phyloP scores from a whole-genome alignment of 2,888 invertebrate genomes.

The Drosophila pullipes region DNA sequence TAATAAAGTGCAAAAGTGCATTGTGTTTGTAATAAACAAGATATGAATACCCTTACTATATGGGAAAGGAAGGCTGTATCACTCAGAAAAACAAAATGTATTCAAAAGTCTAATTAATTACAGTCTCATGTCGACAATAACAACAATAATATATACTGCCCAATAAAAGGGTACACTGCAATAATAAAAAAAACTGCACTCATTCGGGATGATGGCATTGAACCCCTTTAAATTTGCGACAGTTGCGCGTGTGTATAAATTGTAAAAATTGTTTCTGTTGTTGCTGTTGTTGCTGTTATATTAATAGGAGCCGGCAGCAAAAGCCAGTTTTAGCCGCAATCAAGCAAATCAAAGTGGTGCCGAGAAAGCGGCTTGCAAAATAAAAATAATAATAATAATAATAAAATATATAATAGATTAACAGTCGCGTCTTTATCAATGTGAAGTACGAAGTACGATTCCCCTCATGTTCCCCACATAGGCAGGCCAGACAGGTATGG shows the following conservation, averaged over 20 bases:
- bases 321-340: constrained; percentile 50
- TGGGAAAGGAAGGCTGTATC: not conserved
- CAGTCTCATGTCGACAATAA: not conserved
- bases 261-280: constrained; percentile 31
- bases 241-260: constrained; percentile 60
- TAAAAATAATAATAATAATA: not conserved
- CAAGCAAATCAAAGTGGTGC: constrained; percentile 5
- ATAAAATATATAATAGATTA: not conserved
- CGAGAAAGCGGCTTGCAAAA: constrained; percentile 46
- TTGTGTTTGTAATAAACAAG: constrained; percentile 34
- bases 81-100: not conserved
- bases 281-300: not conserved
- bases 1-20: constrained; percentile 63
- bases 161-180: not conserved
- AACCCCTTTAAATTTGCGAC: constrained; percentile 52
- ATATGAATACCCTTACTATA: constrained; percentile 1
- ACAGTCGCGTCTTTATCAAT: constrained; percentile 46
- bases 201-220: constrained; percentile 63
- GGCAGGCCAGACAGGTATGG: not conserved
- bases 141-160: not conserved
- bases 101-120: not conserved
- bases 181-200: constrained; percentile 38
- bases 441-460: constrained; percentile 1
- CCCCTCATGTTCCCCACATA: too few species aligned
- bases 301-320: constrained; percentile 33